Evolutionary conservation across 1,140 invertebrate species (phyloP).

Genomic region (Aphis craccivora): DNA sequence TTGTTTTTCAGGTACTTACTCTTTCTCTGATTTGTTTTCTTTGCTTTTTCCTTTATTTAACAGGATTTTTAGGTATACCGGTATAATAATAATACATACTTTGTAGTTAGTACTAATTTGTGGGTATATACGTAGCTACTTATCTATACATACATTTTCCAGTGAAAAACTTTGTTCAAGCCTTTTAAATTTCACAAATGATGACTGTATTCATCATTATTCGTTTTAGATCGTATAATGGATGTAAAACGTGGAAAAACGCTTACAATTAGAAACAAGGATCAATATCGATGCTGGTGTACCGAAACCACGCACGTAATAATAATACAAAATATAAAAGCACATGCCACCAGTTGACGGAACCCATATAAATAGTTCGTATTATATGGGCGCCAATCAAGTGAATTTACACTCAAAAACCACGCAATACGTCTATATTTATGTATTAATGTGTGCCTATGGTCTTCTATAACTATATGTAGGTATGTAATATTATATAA

Average conservation of each 20-base stretch:
- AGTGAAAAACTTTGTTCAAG: background rate
- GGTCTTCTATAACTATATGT: too few species aligned
- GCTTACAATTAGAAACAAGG: background rate
- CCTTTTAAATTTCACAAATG: background rate
- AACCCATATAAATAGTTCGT: background rate
- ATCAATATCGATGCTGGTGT: background rate
- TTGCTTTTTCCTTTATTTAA: background rate
- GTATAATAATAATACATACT: too few species aligned
- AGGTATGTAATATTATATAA: background rate
- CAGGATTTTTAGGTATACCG: background rate
- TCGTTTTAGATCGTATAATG: background rate
- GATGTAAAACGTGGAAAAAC: background rate
- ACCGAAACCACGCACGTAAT: background rate
- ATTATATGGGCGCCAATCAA: background rate
- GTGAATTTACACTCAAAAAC: background rate
- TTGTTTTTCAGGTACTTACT: too few species aligned
- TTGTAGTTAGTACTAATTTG: background rate
- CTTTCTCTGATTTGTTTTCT: background rate
- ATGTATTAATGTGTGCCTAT: background rate
- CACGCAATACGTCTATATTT: background rate
- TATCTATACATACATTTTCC: background rate
- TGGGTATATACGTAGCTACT: too few species aligned
- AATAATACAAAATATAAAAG: background rate
- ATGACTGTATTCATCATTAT: background rate
- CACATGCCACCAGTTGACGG: background rate